Evolutionary conservation across 2,888 invertebrate species (phyloP).

Genomic region (Drosophila silvestris): DNA sequence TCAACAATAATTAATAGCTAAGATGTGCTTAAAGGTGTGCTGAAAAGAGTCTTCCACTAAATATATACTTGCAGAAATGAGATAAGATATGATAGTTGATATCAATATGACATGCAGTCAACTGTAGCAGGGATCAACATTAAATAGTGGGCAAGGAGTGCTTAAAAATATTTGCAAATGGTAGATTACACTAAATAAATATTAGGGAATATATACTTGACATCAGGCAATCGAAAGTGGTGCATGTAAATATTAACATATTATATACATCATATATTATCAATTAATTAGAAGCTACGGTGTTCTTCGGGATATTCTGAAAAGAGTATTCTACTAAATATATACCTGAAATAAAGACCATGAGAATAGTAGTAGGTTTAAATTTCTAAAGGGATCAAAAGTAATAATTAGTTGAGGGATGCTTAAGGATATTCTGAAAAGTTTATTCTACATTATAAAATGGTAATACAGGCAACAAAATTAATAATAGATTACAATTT

Average conservation of each 20-base stretch:
- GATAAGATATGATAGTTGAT: neutral
- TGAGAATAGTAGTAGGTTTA: accelerated
- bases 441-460: too few relatives aligned
- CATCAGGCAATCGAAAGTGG: neutral
- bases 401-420: neutral
- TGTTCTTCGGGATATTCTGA: neutral
- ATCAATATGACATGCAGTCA: neutral
- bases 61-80: neutral
- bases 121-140: neutral
- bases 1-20: slow-evolving; percentile 5
- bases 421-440: neutral
- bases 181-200: neutral
- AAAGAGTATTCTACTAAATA: neutral
- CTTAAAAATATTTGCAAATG: neutral
- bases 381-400: neutral
- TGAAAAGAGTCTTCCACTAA: neutral
- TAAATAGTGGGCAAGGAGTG: neutral
- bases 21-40: neutral
- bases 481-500: neutral
- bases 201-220: neutral
- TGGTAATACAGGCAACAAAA: neutral
- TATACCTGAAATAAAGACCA: neutral
- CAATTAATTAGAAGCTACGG: neutral
- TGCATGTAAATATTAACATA: neutral
- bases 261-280: neutral